These are phyloP conservation scores for Sinocyclocheilus anshuiensis DNA, from an alignment of 2,113 vertebrate species.

Conservation along the genomic window DNA sequence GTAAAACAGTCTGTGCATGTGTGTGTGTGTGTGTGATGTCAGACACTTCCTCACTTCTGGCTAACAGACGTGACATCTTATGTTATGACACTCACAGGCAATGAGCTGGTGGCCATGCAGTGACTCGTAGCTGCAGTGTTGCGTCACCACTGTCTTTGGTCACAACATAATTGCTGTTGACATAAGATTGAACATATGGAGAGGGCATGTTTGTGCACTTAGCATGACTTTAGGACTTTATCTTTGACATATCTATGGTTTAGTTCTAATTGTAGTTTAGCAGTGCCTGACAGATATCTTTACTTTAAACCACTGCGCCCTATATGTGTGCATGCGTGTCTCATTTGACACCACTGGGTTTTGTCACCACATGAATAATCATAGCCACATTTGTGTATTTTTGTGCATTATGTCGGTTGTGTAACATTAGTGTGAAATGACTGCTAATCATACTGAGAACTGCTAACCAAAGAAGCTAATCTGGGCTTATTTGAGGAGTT, in stretches of 20 bases:
- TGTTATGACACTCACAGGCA: neutral
- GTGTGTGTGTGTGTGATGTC: conserved; percentile 12
- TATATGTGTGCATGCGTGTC: neutral
- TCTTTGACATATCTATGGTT: conserved; percentile 19
- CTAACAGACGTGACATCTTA: conserved; percentile 28
- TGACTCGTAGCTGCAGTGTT: conserved; percentile 21
- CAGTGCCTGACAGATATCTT: neutral
- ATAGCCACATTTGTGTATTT: conserved; percentile 14
- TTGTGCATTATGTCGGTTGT: neutral
- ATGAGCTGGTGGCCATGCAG: neutral
- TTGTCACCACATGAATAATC: neutral
- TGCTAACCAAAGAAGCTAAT: neutral
- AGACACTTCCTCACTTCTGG: neutral
- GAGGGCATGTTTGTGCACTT: conserved; percentile 23
- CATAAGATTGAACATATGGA: conserved; percentile 21
- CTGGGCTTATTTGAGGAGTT: neutral
- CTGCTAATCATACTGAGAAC: conserved; percentile 18
- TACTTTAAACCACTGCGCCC: conserved; percentile 2
- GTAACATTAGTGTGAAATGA: conserved; percentile 3
- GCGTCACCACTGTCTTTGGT: neutral
- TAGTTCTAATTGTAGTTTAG: conserved; percentile 2
- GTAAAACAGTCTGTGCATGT: conserved; percentile 25
- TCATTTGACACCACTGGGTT: conserved; percentile 12
- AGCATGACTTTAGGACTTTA: conserved; percentile 6
- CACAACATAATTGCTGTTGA: conserved; percentile 8